Evolutionary conservation across 2,797 vertebrate species (phyloP), one percentile per base, ranked within the genome.

Genomic region (Thaleichthys pacificus): DNA sequence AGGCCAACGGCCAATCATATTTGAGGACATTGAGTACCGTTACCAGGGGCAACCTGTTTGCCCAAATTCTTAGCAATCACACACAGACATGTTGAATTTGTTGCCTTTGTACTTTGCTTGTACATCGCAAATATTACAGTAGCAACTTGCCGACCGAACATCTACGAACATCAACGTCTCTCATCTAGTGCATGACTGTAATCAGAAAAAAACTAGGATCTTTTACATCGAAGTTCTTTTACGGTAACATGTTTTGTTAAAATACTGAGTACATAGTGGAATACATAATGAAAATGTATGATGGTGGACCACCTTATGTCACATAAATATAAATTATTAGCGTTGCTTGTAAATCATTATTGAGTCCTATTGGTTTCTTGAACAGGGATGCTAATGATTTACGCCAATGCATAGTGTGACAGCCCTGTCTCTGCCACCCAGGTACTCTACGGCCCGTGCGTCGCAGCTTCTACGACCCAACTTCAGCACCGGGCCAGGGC

Each of bases 361-460:
- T 47, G 9, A 47, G 42, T 47, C 32, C 12, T 47, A 14, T 14
- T 47, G 42, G 11, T 47, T 47, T 47, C 42, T 47, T 47, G 9
- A 47, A 47, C 42, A 3, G 42, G 9, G 12, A 47, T 47, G 9
- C 12, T 47, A 47, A 47, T 11, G 11, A 47, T 12, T 47, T 47
- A 47, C 9, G 42, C 42, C 42, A 47, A 12, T 14, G 42, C 12
- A 15, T 15, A 32, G 14, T 63, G 69, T 71, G 28, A 49, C 30
- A 4, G 26, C n/a, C 62, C 28, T 70, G 38, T 61, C 51, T 70
- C 21, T 63, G 3, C 21, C 32, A 24, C 47, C 70, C 88, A 99
- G 97, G 97, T 81, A 98, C 97, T 68, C 93, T 99, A 73, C 93
- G 96, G 62, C 95, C 97, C 0, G 97, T 99, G 71, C 94, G 97